Percentiles rank a stretch among this genome's conserved stretches.
Conservation (phyloP, 2,113 vertebrate genomes). For the Plecturocebus donacophilus region DNA sequence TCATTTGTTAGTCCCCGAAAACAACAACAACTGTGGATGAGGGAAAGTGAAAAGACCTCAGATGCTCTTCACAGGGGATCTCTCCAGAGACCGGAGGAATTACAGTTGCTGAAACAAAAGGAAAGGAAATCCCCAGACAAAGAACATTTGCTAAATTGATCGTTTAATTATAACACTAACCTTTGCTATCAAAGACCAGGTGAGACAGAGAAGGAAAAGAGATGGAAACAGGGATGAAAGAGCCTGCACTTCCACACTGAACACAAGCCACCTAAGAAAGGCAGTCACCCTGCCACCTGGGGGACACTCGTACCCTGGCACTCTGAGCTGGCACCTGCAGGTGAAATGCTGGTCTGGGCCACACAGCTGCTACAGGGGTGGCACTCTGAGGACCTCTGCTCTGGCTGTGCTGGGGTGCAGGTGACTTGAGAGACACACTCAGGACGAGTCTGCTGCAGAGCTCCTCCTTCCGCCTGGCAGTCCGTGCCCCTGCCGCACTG, state of each 20-base stretch:
- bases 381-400: background rate
- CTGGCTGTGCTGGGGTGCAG: background rate
- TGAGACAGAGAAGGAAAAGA: conserved; percentile 67
- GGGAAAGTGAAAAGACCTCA: conserved; percentile 65
- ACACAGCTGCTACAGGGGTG: background rate
- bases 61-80: conserved; percentile 71
- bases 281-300: rapidly evolving
- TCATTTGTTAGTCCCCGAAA: conserved; percentile 66
- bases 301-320: rapidly evolving
- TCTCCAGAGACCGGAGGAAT: conserved; percentile 72
- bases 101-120: conserved; percentile 74
- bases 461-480: background rate
- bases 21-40: conserved; percentile 65
- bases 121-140: conserved; percentile 81
- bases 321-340: no score
- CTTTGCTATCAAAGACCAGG: conserved; percentile 78
- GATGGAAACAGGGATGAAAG: background rate
- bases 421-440: rapidly evolving
- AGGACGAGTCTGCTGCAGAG: background rate
- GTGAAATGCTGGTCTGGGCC: background rate
- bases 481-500: background rate
- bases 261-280: background rate
- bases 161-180: conserved; percentile 85
- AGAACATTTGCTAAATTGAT: conserved; percentile 81
- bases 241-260: background rate